These are phyloP conservation scores for Trileptium ribeirensis DNA, from an alignment of 2,888 invertebrate genomes.

Conservation along the genomic window DNA sequence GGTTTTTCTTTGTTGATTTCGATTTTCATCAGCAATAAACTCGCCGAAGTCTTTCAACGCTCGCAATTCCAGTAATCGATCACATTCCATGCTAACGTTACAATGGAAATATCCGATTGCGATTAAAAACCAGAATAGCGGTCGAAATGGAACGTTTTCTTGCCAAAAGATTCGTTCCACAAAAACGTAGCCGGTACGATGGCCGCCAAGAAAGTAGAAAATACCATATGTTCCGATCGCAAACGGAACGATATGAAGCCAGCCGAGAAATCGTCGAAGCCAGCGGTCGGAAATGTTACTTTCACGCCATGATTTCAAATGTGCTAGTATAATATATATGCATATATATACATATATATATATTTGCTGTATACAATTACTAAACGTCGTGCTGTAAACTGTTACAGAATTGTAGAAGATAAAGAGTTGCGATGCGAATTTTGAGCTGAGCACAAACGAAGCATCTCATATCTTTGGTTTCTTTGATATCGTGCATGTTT, in stretches of 20 bases:
- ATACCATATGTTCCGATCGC: conserved; percentile 49
- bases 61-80: background rate
- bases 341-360: too few species aligned
- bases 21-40: too few species aligned
- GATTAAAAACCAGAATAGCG: conserved; percentile 45
- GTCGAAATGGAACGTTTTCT: conserved; percentile 46
- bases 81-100: conserved; percentile 44
- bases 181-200: conserved; percentile 43
- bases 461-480: too few species aligned
- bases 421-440: too few species aligned
- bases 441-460: too few species aligned
- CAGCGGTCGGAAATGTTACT: conserved; percentile 40
- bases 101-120: conserved; percentile 45
- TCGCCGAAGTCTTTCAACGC: too few species aligned
- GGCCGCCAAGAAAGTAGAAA: conserved; percentile 49
- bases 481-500: too few species aligned
- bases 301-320: conserved; percentile 37
- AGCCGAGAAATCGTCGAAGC: conserved; percentile 45
- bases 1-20: too few species aligned
- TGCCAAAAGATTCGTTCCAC: conserved; percentile 48
- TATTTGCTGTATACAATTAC: too few species aligned
- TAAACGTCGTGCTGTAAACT: too few species aligned
- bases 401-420: too few species aligned
- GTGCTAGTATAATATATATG: too few species aligned
- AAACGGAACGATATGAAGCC: conserved; percentile 42